Conservation (phyloP, 2,797 vertebrate genomes). For the Liasis olivaceus region DNA sequence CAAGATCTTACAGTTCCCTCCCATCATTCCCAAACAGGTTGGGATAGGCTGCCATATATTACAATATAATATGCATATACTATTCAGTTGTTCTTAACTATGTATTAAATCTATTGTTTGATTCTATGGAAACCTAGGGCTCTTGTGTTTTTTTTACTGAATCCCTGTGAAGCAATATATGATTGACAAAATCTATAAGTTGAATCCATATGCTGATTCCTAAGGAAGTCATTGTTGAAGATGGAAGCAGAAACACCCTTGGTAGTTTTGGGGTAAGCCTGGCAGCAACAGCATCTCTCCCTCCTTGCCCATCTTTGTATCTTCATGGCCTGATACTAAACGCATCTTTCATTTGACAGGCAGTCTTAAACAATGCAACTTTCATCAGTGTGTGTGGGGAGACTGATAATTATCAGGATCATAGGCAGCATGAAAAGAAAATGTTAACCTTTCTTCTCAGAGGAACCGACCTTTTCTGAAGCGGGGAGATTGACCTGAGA, state of each 20-base stretch:
- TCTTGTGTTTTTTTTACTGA: background rate
- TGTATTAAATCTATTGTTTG: background rate
- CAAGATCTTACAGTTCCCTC: no score
- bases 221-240: background rate
- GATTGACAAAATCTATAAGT: background rate
- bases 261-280: background rate
- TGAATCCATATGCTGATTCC: background rate
- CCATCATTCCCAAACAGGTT: background rate
- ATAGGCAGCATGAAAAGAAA: background rate
- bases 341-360: background rate
- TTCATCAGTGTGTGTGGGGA: background rate
- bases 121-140: background rate
- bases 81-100: background rate
- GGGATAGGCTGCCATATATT: background rate
- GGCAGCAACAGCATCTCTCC: background rate
- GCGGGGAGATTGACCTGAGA: no score
- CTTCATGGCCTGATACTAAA: background rate
- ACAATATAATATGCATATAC: background rate
- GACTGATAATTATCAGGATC: background rate
- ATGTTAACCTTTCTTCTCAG: background rate
- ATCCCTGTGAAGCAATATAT: background rate
- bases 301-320: background rate
- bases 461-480: background rate
- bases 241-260: background rate
- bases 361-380: background rate